A percentile compares a stretch with the other conserved stretches of the same genome.
These are phyloP conservation scores for Eubasilissa regina DNA, from an alignment of 1,140 invertebrate species.

Conservation along the genomic window DNA sequence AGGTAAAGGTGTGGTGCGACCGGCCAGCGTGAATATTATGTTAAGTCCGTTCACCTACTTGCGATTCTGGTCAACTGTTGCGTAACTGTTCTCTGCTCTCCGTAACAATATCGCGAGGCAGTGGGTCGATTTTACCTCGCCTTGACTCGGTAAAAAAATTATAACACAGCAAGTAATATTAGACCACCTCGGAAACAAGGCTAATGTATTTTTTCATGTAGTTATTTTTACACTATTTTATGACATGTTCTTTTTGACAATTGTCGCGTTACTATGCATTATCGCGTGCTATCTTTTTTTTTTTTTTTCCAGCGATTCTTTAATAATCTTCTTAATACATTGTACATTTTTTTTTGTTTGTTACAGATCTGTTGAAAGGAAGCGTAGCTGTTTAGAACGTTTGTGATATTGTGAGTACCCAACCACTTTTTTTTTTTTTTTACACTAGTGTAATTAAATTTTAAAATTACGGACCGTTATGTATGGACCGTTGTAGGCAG, in stretches of 20 bases:
- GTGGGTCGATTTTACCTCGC: constrained; percentile 16
- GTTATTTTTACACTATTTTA: too few relatives aligned
- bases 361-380: neutral
- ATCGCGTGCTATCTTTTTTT: too few relatives aligned
- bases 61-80: constrained; percentile 19
- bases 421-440: neutral
- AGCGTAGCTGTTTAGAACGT: neutral
- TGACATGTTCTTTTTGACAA: too few relatives aligned
- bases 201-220: neutral
- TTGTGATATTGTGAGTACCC: neutral
- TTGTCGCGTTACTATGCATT: too few relatives aligned
- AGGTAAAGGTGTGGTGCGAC: neutral
- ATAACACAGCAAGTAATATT: neutral
- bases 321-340: too few relatives aligned
- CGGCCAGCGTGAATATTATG: too few relatives aligned
- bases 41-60: constrained; percentile 30
- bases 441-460: too few relatives aligned
- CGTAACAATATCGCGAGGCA: neutral
- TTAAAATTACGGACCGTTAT: too few relatives aligned
- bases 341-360: constrained; percentile 1
- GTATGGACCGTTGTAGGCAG: too few relatives aligned
- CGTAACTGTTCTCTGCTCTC: constrained; percentile 18
- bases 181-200: neutral
- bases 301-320: too few relatives aligned
- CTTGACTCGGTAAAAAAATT: neutral